phyloP scores from a whole-genome alignment of 2,888 invertebrate genomes.

The Helobdella robusta region DNA sequence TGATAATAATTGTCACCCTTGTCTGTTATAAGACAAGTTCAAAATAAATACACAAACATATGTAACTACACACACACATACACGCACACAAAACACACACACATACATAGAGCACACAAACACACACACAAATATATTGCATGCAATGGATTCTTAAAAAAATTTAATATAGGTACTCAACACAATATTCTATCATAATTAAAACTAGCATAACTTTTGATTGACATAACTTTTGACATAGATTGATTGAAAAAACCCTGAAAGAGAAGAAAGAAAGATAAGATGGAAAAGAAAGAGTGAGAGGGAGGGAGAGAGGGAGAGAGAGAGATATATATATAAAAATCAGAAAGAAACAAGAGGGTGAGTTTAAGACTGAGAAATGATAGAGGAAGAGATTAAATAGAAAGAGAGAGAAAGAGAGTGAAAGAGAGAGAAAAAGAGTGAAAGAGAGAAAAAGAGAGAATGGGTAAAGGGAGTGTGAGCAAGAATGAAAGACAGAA shows the following conservation, averaged over 20 bases:
- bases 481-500: background rate
- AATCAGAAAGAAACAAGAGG: background rate
- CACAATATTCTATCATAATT: background rate
- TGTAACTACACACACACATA: background rate
- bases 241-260: too few relatives aligned
- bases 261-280: background rate
- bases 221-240: too few relatives aligned
- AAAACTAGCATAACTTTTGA: background rate
- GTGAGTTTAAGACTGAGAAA: background rate
- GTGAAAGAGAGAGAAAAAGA: background rate
- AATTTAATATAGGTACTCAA: too few relatives aligned
- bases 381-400: background rate
- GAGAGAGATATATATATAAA: background rate
- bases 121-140: background rate
- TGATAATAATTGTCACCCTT: too few relatives aligned
- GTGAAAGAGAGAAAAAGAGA: background rate
- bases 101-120: background rate
- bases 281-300: constrained; percentile 4
- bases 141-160: background rate
- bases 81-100: background rate
- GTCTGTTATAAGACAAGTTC: too few relatives aligned
- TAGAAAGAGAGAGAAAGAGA: background rate
- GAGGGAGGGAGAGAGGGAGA: constrained; percentile 6
- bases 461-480: background rate
- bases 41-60: background rate